phyloP scores from a whole-genome alignment of 1,140 invertebrate species.

The Trissolcus basalis region DNA sequence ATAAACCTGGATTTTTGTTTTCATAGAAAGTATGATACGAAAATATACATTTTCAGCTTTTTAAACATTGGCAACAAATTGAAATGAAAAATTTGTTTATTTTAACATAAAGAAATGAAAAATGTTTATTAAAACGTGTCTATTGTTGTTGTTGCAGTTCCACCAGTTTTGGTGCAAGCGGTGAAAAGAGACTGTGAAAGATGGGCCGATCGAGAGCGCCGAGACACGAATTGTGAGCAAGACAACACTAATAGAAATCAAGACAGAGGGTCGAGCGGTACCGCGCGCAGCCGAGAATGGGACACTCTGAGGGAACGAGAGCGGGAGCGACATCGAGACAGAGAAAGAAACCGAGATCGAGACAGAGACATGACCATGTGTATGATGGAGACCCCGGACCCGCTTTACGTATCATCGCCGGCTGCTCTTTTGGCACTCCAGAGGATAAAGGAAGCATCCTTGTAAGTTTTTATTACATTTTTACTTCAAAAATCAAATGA shows the following conservation, averaged over 20 bases:
- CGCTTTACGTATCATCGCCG: slow-evolving; percentile 73
- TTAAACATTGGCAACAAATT: too few relatives aligned
- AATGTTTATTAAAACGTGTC: too few relatives aligned
- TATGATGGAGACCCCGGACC: slow-evolving; percentile 71
- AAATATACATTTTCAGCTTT: too few relatives aligned
- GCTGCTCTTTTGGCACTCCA: slow-evolving; percentile 76
- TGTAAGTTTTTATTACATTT: slow-evolving; percentile 72
- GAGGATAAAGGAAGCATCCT: slow-evolving; percentile 78
- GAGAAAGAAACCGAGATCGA: slow-evolving; percentile 68
- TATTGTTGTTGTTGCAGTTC: slow-evolving; percentile 8
- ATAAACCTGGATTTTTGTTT: too few relatives aligned
- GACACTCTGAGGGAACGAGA: slow-evolving; percentile 65
- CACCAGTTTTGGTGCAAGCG: slow-evolving; percentile 25
- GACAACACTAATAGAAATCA: slow-evolving; percentile 51
- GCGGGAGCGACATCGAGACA: slow-evolving; percentile 63
- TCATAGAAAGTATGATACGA: too few relatives aligned
- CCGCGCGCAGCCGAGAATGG: slow-evolving; percentile 58
- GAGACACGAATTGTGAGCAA: slow-evolving; percentile 58
- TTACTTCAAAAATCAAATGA: not conserved
- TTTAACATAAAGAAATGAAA: too few relatives aligned
- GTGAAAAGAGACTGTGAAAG: slow-evolving; percentile 60
- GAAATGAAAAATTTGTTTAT: too few relatives aligned
- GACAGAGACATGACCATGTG: slow-evolving; percentile 69
- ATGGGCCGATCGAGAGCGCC: slow-evolving; percentile 45
- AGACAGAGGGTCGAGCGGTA: slow-evolving; percentile 54